These are phyloP conservation scores for Lasius fuliginosus DNA, from an alignment of 2,888 invertebrate genomes.

Conservation along the genomic window DNA sequence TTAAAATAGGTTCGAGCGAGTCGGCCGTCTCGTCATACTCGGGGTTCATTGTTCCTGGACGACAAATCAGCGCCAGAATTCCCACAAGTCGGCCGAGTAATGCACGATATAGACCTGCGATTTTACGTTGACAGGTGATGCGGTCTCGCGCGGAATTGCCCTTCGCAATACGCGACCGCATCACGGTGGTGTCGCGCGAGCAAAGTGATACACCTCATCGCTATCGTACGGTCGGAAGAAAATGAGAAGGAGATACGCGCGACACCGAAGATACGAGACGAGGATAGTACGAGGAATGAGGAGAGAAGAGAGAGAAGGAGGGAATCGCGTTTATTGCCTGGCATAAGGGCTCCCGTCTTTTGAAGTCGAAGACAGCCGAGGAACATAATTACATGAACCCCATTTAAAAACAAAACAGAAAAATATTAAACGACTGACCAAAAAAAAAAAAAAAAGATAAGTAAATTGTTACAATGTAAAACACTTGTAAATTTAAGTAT, in stretches of 20 bases:
- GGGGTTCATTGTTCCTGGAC: background rate
- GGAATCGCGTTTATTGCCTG: background rate
- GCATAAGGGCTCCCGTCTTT: background rate
- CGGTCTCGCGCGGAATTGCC: slow-evolving; percentile 78
- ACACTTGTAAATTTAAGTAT: background rate
- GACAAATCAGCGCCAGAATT: slow-evolving; percentile 31
- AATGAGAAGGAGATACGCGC: background rate
- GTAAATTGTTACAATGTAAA: background rate
- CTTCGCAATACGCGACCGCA: slow-evolving; percentile 55
- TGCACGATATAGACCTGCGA: slow-evolving; percentile 78
- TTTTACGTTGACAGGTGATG: slow-evolving; percentile 82
- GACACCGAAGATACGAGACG: background rate
- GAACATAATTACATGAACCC: background rate
- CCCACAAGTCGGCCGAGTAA: slow-evolving; percentile 4
- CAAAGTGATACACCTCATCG: slow-evolving; percentile 66
- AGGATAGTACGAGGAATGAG: background rate
- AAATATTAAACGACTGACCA: background rate
- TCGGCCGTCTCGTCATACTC: background rate
- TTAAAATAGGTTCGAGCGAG: slow-evolving; percentile 1
- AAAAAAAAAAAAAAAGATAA: slow-evolving; percentile 20
- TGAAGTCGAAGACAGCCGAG: background rate
- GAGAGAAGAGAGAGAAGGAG: background rate
- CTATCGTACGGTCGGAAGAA: slow-evolving; percentile 1
- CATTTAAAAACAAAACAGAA: background rate
- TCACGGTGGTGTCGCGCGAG: slow-evolving; percentile 69